Evolutionary conservation across 1,140 invertebrate species (phyloP).

Genomic region (Macrobrachium nipponense): DNA sequence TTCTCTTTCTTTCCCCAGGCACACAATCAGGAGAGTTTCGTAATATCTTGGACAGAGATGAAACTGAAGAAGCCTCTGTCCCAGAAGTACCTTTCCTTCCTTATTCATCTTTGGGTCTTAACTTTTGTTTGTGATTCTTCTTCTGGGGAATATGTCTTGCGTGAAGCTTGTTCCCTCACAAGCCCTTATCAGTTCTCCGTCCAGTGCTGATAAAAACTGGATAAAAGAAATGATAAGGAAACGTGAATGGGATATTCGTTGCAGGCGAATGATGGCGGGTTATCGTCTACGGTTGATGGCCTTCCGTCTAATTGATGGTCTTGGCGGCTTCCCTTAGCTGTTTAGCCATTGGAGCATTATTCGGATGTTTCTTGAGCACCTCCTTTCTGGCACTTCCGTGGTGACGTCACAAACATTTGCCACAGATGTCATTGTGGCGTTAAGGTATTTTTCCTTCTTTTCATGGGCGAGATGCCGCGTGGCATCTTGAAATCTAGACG

Average conservation of each 20-base stretch:
- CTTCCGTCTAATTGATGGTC: background rate
- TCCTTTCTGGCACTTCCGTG: no score
- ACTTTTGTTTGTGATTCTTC: background rate
- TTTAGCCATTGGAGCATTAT: no score
- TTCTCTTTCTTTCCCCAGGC: background rate
- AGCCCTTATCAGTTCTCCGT: conserved; percentile 63
- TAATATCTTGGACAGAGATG: background rate
- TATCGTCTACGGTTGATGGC: background rate
- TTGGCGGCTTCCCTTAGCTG: background rate
- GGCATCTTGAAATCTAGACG: no score
- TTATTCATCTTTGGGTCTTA: conserved; percentile 6
- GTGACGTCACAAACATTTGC: no score
- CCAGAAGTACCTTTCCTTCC: background rate
- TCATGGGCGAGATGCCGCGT: no score
- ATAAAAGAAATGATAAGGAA: conserved; percentile 62
- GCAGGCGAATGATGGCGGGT: background rate
- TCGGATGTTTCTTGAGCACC: no score
- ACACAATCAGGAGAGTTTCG: background rate
- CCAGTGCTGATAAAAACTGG: conserved; percentile 60
- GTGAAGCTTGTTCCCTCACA: conserved; percentile 46
- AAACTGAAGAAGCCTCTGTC: background rate
- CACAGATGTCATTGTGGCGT: no score
- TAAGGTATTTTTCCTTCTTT: no score
- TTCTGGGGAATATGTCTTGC: conserved; percentile 15
- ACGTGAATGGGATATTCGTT: conserved; percentile 42